A percentile compares a stretch with the other conserved stretches of the same genome.
phyloP scores from a whole-genome alignment of 1,140 invertebrate species.

The Brachionus asplanchnoidis region DNA sequence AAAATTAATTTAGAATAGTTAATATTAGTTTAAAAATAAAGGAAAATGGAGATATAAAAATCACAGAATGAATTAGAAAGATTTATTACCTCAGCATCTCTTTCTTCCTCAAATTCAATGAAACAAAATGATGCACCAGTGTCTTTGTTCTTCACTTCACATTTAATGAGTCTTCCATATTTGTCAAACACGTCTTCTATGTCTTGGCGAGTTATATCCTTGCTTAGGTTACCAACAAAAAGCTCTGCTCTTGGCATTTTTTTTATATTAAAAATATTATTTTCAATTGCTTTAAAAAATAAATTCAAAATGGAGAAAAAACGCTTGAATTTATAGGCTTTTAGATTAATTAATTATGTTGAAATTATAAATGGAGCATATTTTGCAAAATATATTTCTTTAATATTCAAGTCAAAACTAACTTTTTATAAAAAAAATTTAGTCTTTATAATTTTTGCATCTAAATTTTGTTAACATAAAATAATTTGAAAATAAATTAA shows the following conservation, averaged over 20 bases:
- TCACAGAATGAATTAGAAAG: background rate
- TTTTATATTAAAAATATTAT: background rate
- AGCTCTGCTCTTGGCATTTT: constrained; percentile 41
- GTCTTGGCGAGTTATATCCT: constrained; percentile 46
- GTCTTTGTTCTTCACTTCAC: constrained; percentile 47
- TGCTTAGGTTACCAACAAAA: constrained; percentile 47
- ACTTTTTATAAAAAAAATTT: background rate
- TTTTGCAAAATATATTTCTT: background rate
- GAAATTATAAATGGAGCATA: background rate
- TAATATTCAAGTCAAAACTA: background rate
- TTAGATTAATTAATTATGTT: background rate
- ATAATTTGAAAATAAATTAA: no score
- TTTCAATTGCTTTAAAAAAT: background rate
- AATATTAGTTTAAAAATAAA: background rate
- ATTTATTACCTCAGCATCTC: constrained; percentile 48
- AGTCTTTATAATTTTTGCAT: background rate
- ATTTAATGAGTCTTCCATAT: constrained; percentile 46
- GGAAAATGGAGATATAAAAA: constrained; percentile 23
- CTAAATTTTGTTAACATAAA: no score
- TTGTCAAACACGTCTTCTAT: constrained; percentile 48
- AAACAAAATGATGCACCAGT: constrained; percentile 47
- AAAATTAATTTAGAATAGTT: background rate
- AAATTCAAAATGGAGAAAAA: background rate
- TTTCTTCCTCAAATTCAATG: constrained; percentile 49
- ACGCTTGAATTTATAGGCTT: background rate